These are phyloP conservation scores for Pherbina coryleti DNA, from an alignment of 2,888 invertebrate species.

Conservation along the genomic window DNA sequence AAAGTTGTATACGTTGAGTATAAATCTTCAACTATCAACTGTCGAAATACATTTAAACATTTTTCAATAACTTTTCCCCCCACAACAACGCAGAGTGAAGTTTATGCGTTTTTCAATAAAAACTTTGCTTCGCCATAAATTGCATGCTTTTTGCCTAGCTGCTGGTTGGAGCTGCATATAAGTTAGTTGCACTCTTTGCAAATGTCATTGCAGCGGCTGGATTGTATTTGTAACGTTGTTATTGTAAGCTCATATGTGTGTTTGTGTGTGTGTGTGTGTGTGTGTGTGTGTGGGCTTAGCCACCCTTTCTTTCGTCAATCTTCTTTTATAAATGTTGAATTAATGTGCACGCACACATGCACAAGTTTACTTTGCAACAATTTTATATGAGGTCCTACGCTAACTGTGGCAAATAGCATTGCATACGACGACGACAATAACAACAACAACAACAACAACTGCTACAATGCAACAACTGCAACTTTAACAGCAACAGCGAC, in stretches of 20 bases:
- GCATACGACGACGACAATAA: background rate
- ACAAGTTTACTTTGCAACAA: conserved; percentile 21
- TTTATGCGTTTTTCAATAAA: conserved; percentile 31
- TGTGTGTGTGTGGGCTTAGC: background rate
- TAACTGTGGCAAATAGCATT: background rate
- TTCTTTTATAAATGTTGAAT: background rate
- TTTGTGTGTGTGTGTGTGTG: background rate
- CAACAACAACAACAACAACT: background rate
- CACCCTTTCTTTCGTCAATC: background rate
- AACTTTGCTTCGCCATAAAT: conserved; percentile 29
- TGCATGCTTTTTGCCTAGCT: conserved; percentile 8
- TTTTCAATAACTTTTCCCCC: background rate
- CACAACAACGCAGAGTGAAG: conserved; percentile 1
- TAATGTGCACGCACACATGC: conserved; percentile 33
- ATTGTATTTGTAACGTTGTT: background rate
- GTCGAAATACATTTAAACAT: background rate
- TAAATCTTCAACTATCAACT: conserved; percentile 6
- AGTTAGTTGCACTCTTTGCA: background rate
- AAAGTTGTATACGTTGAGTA: no score
- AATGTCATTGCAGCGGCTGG: conserved; percentile 19
- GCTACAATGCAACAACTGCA: conserved; percentile 5
- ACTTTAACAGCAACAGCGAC: conserved; percentile 11
- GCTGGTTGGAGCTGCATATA: background rate
- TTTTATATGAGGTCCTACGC: conserved; percentile 8
- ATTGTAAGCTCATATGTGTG: no score